phyloP scores from a whole-genome alignment of 2,113 vertebrate genomes.

The Azemiops feae region DNA sequence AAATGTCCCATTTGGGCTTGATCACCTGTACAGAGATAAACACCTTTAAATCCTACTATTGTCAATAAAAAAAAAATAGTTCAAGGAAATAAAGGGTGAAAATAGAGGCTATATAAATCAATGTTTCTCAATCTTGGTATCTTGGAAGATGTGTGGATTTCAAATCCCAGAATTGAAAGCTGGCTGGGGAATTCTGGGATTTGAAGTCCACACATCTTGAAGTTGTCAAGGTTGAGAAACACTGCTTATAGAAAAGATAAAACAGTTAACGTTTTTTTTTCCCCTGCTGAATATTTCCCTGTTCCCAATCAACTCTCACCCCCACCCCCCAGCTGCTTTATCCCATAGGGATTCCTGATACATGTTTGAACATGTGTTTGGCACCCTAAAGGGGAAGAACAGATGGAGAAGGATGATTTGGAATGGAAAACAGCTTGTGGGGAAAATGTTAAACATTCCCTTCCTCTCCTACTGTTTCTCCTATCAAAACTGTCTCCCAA shows the following conservation, averaged over 20 bases:
- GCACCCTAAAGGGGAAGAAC: not conserved
- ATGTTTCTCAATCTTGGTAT: not conserved
- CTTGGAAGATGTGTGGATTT: not conserved
- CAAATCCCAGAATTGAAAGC: not conserved
- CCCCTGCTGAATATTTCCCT: not conserved
- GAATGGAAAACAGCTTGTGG: not conserved
- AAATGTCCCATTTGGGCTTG: not conserved
- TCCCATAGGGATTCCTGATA: not conserved
- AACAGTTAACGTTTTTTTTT: not conserved
- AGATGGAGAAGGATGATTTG: not conserved
- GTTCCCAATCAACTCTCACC: not conserved
- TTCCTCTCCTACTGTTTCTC: not conserved
- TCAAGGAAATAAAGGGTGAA: not conserved
- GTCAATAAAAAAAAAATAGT: not conserved
- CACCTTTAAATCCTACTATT: not conserved
- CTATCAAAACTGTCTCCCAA: not conserved
- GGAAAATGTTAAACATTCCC: not conserved
- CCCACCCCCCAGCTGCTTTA: not conserved
- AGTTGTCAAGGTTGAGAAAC: not conserved
- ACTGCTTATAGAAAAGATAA: not conserved
- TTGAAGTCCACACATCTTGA: not conserved
- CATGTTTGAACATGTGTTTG: not conserved
- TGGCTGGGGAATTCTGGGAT: not conserved
- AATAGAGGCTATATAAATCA: not conserved
- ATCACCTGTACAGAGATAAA: not conserved